Evolutionary conservation across 2,113 vertebrate species (phyloP), one percentile per base, ranked within the genome.

Genomic region (Catharus minimus): DNA sequence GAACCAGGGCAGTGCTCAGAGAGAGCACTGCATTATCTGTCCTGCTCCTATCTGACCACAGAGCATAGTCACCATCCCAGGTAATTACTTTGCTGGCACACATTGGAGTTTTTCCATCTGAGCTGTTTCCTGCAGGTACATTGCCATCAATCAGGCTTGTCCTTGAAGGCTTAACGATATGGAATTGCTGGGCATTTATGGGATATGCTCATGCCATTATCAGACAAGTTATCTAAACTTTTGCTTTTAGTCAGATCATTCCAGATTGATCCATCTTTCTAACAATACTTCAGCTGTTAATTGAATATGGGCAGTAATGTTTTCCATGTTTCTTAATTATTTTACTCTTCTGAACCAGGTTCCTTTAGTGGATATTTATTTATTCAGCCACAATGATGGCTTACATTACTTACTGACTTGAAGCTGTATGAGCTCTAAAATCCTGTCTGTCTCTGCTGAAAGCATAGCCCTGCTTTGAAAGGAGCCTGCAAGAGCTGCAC

Each of bases 271-370:
- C 65, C 47, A 44, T 93, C 64, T 89, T 95, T 91, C 93, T 92
- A 89, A 95, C 67, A 93, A 92, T 94, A 77, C 64, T 92, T 93
- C 86, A 85, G n/a, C 47, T 91, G 93, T 94, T 95, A 95, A 95
- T 92, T 93, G 95, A 94, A 94, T 95, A 95, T 52, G n/a, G 47
- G 32, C 84, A 74, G 75, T 91, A 94, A 94, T 92, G 88, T 95
- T 95, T 95, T 92, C 88, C 56, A 88, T 74, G 89, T 95, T 96
- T 91, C 90, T 94, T 95, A 96, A 94, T 95, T 96, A 94, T 92
- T 97, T 97, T 97, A 91, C 75, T 95, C 93, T 95, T 93, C 83
- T 80, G 78, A 96, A 89, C 72, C 78, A 92, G 28, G 86, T 90
- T 95, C 65, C 73, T 92, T 90, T 81, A 93, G 87, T 62, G 76